A percentile compares a stretch with the other conserved stretches of the same genome.
Conservation (phyloP, 1,140 invertebrate genomes). For the Diachasmimorpha longicaudata region DNA sequence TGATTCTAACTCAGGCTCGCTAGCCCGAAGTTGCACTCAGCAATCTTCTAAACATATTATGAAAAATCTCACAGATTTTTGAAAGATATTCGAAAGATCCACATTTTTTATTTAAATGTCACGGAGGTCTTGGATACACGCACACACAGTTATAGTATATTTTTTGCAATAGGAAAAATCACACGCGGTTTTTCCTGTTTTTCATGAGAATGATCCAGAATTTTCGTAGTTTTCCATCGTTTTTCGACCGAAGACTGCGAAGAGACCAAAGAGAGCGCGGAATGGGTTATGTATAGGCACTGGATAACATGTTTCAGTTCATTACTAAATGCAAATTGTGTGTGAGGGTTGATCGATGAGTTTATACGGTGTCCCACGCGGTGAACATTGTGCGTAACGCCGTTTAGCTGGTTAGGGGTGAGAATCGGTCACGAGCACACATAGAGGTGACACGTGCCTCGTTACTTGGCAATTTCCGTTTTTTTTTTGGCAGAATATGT, state of each 20-base stretch:
- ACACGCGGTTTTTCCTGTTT: too few species aligned
- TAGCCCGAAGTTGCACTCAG: too few species aligned
- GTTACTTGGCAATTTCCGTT: slow-evolving; percentile 42
- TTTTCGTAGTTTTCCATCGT: slow-evolving; percentile 29
- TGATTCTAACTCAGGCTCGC: too few species aligned
- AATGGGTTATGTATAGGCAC: not conserved
- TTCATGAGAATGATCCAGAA: not conserved
- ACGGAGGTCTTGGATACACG: too few species aligned
- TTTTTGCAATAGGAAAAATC: too few species aligned
- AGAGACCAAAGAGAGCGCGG: not conserved
- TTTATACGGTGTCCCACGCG: slow-evolving; percentile 40
- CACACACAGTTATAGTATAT: too few species aligned
- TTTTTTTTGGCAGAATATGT: slow-evolving; percentile 11
- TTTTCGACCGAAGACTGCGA: slow-evolving; percentile 11
- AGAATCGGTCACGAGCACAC: slow-evolving; percentile 38
- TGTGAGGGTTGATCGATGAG: slow-evolving; percentile 44
- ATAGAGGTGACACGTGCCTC: slow-evolving; percentile 49
- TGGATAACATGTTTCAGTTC: slow-evolving; percentile 31
- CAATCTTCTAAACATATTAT: too few species aligned
- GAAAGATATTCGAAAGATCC: too few species aligned
- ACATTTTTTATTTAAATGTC: too few species aligned
- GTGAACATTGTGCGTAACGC: slow-evolving; percentile 40
- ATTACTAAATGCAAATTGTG: slow-evolving; percentile 56
- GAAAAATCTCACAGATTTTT: too few species aligned
- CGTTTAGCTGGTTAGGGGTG: slow-evolving; percentile 46